Base-by-base conservation (phyloP, 2,888 invertebrate genomes). In the Galerucella calmariensis region DNA sequence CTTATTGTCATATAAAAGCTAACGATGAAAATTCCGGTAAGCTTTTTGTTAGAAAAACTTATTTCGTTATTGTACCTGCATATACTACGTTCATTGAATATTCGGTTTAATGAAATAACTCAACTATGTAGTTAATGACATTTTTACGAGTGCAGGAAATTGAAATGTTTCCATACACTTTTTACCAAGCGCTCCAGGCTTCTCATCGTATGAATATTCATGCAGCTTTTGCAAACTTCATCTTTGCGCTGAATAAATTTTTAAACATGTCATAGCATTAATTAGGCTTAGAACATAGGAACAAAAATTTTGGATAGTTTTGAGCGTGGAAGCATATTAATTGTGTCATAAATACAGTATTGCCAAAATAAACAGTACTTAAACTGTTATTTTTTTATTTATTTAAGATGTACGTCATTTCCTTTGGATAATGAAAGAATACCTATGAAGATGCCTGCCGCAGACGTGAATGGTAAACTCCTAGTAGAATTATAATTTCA, bases 261-360 rank as follows among this genome's bases (percentile, higher is more conserved):
- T 62, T 62, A 61, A 63, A 51, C 69, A 51, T 62, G 62, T 62
- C 51, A n/a, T n/a, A 46, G 62, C 62, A 69, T 69, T 69, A 69
- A 69, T 69, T 62, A 69, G 51, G 11, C 8, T n/a, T 10, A 16
- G 27, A n/a, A 6, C n/a, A 56, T 16, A 10, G 6, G 20, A 20
- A 56, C 9, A 4, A 51, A 51, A 51, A 51, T 8, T 51, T 51
- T n/a, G 1, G n/a, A n/a, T 41, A 1, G 53, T 20, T 61, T 24
- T 14, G 27, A 41, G 14, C 16, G 27, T 20, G 16, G 11, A 14
- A 12, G 14, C 12, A 51, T 51, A 8, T 51, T 51, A 8, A 51
- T n/a, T n/a, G 51, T 41, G 6, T 41, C 35, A 41, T 41, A 9
- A 41, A 41, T 41, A 41, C 35, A 41, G 35, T 41, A 41, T 41